Base-by-base conservation (phyloP, 2,888 invertebrate species). In the Parapristionchus giblindavisi region DNA sequence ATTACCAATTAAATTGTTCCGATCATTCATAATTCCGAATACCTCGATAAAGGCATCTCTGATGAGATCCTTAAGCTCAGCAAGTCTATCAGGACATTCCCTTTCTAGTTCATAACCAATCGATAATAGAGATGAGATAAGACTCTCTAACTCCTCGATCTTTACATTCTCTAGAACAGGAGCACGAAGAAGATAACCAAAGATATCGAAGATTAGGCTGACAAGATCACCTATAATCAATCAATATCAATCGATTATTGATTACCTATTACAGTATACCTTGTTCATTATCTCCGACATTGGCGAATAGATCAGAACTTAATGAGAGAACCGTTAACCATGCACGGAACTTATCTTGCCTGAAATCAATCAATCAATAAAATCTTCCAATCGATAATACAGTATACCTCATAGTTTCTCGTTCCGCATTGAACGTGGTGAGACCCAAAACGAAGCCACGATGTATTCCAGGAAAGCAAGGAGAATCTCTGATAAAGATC, bases 91-190 rank as follows among this genome's bases (percentile, higher is more conserved):
- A 6, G 87, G 87, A 75, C 85, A 85, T 61, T 87, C 81, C 40
- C 87, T 78, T 74, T 88, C 87, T 34, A 87, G 78, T 71, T 88
- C 87, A 68, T 85, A 88, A 24, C 87, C 87, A 40, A 87, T 82
- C 21, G 79, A 79, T 63, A 87, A 80, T 21, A 87, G 79, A 40
- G 82, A 79, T 6, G 84, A 80, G 73, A 87, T 87, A 51, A 87
- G 80, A 65, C 82, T 48, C 36, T 48, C 51, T 36, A 58, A 36
- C 72, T 87, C 87, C 80, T 87, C 87, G 77, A 87, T 87, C 66
- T 87, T 88, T 24, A 87, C 77, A 21, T 80, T 77, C 11, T 87
- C 87, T 34, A 87, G 77, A 32, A 87, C 80, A 34, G 85, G 85
- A 24, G 80, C 76, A 52, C 82, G 78, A 17, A 87, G 82, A 72